Evolutionary conservation across 2,113 vertebrate species (phyloP).

Genomic region (Aptenodytes patagonicus): DNA sequence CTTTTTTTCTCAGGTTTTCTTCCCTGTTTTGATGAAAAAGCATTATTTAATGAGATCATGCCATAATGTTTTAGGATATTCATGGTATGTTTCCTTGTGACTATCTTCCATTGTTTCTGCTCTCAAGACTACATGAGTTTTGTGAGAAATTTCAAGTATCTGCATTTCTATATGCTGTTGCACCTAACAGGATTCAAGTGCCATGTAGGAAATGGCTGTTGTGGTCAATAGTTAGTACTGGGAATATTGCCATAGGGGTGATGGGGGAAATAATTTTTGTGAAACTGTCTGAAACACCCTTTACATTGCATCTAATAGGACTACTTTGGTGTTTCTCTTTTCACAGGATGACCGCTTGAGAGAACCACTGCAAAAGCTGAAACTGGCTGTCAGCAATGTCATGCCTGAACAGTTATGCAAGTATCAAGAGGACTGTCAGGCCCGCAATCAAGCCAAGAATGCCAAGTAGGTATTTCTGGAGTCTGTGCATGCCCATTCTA

Average conservation of each 20-base stretch:
- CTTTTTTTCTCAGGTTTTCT: not conserved
- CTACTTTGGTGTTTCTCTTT: not conserved
- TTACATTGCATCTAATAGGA: not conserved
- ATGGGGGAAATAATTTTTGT: not conserved
- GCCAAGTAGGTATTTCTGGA: constrained; percentile 80
- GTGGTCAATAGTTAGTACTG: not conserved
- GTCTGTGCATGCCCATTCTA: not conserved
- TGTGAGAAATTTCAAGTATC: not conserved
- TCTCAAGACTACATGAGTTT: not conserved
- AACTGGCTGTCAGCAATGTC: constrained; percentile 90
- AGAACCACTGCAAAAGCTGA: constrained; percentile 91
- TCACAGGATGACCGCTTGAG: constrained; percentile 90
- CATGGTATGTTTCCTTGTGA: not conserved
- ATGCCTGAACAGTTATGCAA: constrained; percentile 96
- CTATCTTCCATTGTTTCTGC: not conserved
- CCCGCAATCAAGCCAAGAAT: constrained; percentile 89
- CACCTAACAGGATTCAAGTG: not conserved
- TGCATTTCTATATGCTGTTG: not conserved
- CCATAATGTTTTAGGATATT: not conserved
- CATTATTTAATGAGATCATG: not conserved
- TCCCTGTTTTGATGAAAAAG: not conserved
- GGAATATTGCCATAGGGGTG: not conserved
- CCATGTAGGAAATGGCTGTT: not conserved
- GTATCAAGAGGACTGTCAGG: constrained; percentile 94
- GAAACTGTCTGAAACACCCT: not conserved